Percentiles rank a stretch among this genome's conserved stretches.
phyloP scores from a whole-genome alignment of 2,888 invertebrate species.

The Apotomis capreana region DNA sequence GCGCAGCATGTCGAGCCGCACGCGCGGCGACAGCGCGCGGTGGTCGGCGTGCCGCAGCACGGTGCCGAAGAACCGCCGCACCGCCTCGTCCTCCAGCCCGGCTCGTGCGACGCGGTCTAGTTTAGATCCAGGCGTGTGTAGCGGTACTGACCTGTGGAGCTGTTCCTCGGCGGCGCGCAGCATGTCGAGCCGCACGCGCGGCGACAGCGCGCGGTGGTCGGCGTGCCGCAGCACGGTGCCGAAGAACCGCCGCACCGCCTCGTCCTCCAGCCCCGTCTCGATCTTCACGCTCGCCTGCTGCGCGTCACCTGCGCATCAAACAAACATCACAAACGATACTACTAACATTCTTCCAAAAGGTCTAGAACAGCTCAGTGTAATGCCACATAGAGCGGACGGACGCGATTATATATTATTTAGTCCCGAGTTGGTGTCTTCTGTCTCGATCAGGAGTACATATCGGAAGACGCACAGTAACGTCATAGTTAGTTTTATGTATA shows the following conservation, averaged over 20 bases:
- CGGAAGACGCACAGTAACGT: too few species aligned
- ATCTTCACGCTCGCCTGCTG: slow-evolving; percentile 64
- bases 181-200: slow-evolving; percentile 82
- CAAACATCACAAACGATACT: not conserved
- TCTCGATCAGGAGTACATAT: too few species aligned
- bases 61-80: slow-evolving; percentile 88
- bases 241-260: slow-evolving; percentile 88
- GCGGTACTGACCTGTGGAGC: slow-evolving; percentile 78
- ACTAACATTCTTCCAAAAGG: not conserved
- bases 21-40: slow-evolving; percentile 84
- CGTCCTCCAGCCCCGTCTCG: slow-evolving; percentile 76
- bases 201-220: slow-evolving; percentile 86
- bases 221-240: slow-evolving; percentile 89
- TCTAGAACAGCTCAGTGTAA: too few species aligned
- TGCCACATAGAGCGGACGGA: too few species aligned
- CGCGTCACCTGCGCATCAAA: slow-evolving; percentile 64
- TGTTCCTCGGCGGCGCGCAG: slow-evolving; percentile 86
- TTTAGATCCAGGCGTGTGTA: too few species aligned
- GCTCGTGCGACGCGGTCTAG: too few species aligned
- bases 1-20: slow-evolving; percentile 83
- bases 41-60: slow-evolving; percentile 89
- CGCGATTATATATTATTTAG: too few species aligned
- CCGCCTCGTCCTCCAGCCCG: slow-evolving; percentile 48
- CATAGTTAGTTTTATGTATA: too few species aligned
- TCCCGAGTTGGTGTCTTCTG: too few species aligned